These are phyloP conservation scores for Congeria kusceri DNA, from an alignment of 2,888 invertebrate genomes.

Conservation along the genomic window DNA sequence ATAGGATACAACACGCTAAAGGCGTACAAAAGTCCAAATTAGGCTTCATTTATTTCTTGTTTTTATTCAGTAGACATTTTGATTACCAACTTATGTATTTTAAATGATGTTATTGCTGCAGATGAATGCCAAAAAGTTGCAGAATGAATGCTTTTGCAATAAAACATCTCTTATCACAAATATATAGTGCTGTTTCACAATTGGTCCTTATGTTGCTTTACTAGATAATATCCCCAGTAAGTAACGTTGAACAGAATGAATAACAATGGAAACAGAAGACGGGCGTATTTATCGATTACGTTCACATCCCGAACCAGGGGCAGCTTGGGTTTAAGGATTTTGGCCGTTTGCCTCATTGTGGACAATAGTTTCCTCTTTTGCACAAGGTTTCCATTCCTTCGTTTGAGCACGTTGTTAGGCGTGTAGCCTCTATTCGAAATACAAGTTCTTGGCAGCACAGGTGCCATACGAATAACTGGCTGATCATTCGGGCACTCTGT, in stretches of 20 bases:
- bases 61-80: no score
- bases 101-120: no score
- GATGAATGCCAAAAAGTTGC: no score
- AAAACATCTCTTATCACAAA: no score
- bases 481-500: slow-evolving; percentile 72
- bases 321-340: slow-evolving; percentile 79
- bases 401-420: slow-evolving; percentile 72
- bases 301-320: slow-evolving; percentile 94
- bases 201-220: slow-evolving; percentile 63
- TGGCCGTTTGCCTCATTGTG: slow-evolving; percentile 78
- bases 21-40: no score
- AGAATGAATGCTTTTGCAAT: no score
- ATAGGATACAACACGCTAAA: no score
- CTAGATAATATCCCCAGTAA: slow-evolving; percentile 93
- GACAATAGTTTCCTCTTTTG: slow-evolving; percentile 76
- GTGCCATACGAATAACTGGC: slow-evolving; percentile 74
- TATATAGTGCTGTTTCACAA: slow-evolving; percentile 5
- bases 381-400: slow-evolving; percentile 68
- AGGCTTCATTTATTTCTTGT: no score
- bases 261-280: slow-evolving; percentile 97
- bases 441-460: slow-evolving; percentile 75
- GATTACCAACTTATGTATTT: no score
- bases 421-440: slow-evolving; percentile 76
- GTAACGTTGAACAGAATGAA: slow-evolving; percentile 97
- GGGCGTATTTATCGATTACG: slow-evolving; percentile 98